Evolutionary conservation across 2,888 invertebrate genomes (phyloP).

Genomic region (Andrena bucephala): DNA sequence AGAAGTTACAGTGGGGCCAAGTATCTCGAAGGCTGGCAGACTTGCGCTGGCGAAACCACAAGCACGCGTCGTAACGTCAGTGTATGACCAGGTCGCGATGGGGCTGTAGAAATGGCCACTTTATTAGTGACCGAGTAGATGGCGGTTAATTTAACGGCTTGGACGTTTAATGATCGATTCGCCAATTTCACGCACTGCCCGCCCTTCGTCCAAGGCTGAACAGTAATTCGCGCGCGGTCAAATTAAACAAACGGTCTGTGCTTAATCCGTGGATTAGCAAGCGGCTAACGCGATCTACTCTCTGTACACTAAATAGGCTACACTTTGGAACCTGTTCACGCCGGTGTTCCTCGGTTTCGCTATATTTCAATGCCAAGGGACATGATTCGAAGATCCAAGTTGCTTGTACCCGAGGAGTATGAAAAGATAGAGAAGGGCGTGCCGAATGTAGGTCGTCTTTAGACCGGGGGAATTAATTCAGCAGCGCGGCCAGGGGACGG

Average conservation of each 20-base stretch:
- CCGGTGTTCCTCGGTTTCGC: background rate
- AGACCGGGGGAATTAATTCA: conserved; percentile 63
- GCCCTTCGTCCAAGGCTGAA: conserved; percentile 35
- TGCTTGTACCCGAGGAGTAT: too few species aligned
- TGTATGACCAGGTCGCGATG: conserved; percentile 15
- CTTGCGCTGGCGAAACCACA: background rate
- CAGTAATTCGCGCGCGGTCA: conserved; percentile 40
- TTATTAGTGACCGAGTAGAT: conserved; percentile 77
- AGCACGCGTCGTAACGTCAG: background rate
- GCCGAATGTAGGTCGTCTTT: conserved; percentile 41
- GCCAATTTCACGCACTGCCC: conserved; percentile 70
- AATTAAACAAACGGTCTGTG: conserved; percentile 58
- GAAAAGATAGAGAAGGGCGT: background rate
- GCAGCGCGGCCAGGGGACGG: conserved; percentile 36
- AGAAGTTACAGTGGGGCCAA: background rate
- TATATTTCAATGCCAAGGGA: background rate
- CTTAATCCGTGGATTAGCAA: conserved; percentile 53
- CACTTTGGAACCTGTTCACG: background rate
- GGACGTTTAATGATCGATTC: conserved; percentile 81
- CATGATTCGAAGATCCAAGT: background rate
- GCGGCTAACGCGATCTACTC: conserved; percentile 26
- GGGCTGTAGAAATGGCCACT: conserved; percentile 69
- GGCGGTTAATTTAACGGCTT: conserved; percentile 78
- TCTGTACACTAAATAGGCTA: background rate
- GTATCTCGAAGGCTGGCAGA: conserved; percentile 8